Evolutionary conservation across 2,797 vertebrate species (phyloP).

Genomic region (Taenioides sp.): DNA sequence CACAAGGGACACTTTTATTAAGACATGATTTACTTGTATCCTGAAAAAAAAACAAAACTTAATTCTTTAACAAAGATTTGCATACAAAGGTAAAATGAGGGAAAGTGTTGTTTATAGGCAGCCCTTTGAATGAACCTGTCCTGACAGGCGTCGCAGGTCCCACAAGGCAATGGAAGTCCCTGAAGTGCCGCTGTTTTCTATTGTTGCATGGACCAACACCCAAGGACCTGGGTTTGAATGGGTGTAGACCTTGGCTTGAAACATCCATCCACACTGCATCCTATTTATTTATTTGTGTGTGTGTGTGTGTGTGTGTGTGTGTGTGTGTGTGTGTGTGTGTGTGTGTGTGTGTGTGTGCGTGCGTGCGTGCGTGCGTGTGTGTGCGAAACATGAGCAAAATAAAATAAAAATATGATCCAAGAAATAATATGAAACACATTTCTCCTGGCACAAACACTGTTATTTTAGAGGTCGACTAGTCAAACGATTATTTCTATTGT

Average conservation of each 20-base stretch:
- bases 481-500: too few species aligned
- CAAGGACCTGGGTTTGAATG: conserved; percentile 38
- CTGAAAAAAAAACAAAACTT: background rate
- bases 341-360: background rate
- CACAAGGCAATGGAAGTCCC: conserved; percentile 50
- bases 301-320: background rate
- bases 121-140: conserved; percentile 39
- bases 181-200: conserved; percentile 30
- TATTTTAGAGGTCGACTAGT: too few species aligned
- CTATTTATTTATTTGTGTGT: background rate
- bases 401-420: background rate
- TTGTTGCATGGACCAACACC: conserved; percentile 39
- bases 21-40: background rate
- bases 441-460: too few species aligned
- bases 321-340: background rate
- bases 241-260: conserved; percentile 15
- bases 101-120: too few species aligned
- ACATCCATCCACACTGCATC: conserved; percentile 24
- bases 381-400: background rate
- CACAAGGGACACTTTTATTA: conserved; percentile 8
- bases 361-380: too few species aligned
- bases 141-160: conserved; percentile 35
- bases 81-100: background rate
- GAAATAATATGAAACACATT: too few species aligned
- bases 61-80: background rate